Conservation (phyloP, 2,888 invertebrate genomes). For the Idaea aversata region DNA sequence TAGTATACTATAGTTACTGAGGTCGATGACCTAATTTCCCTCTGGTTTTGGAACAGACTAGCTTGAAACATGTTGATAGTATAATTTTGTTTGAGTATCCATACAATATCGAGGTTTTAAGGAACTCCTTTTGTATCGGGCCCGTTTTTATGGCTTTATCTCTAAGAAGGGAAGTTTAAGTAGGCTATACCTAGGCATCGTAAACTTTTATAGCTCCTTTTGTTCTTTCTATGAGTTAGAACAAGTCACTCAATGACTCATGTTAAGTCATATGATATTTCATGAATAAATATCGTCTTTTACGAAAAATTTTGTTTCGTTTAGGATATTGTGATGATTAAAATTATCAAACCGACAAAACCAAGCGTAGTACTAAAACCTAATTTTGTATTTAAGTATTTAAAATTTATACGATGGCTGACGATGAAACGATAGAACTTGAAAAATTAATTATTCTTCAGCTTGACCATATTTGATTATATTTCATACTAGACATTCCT, state of each 20-base stretch:
- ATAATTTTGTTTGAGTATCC: neutral
- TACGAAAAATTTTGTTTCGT: too few relatives aligned
- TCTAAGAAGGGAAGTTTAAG: neutral
- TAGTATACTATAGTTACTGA: too few relatives aligned
- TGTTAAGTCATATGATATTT: neutral
- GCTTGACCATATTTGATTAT: too few relatives aligned
- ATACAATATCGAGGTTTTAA: neutral
- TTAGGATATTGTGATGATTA: too few relatives aligned
- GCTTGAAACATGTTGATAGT: neutral
- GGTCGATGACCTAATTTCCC: neutral
- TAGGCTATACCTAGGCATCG: conserved; percentile 1
- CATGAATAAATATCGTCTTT: too few relatives aligned
- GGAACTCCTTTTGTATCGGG: neutral
- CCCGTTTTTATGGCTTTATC: neutral
- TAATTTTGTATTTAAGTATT: too few relatives aligned
- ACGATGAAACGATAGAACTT: too few relatives aligned
- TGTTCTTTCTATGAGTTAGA: neutral
- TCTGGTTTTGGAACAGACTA: neutral
- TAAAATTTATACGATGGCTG: too few relatives aligned
- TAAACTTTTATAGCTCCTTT: neutral
- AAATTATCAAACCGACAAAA: too few relatives aligned
- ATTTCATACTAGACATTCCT: too few relatives aligned
- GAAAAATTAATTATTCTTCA: too few relatives aligned
- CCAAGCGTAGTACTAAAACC: too few relatives aligned
- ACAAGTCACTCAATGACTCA: neutral